These are phyloP conservation scores for Athetis lepigone DNA, from an alignment of 2,888 invertebrate species.

Conservation along the genomic window DNA sequence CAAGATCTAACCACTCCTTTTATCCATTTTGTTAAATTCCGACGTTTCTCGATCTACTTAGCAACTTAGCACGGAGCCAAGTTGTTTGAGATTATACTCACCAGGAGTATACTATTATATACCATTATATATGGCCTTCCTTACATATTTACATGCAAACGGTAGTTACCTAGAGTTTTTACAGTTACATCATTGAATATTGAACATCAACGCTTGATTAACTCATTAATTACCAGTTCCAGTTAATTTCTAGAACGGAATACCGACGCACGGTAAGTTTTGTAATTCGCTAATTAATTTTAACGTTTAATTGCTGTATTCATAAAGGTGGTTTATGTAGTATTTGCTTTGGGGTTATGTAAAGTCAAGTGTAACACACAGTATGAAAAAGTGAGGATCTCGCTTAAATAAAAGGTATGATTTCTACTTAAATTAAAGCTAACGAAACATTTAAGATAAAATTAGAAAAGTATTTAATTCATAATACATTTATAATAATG, in stretches of 20 bases:
- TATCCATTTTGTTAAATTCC: not conserved
- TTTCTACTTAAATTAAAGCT: too few species aligned
- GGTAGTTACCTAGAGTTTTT: slow-evolving; percentile 38
- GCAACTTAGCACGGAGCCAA: too few species aligned
- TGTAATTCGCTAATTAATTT: slow-evolving; percentile 43
- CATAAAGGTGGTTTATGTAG: not conserved
- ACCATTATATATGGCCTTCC: slow-evolving; percentile 10
- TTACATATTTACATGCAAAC: slow-evolving; percentile 16
- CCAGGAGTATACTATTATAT: slow-evolving; percentile 5
- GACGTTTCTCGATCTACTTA: not conserved
- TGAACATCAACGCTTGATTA: slow-evolving; percentile 75
- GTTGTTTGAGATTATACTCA: not conserved
- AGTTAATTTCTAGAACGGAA: slow-evolving; percentile 70
- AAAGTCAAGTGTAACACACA: not conserved
- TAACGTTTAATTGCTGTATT: slow-evolving; percentile 11
- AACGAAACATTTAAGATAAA: too few species aligned
- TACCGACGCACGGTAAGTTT: slow-evolving; percentile 39
- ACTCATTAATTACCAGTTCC: slow-evolving; percentile 69
- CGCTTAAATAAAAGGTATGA: too few species aligned
- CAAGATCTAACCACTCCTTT: not conserved
- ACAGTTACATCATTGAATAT: slow-evolving; percentile 67
- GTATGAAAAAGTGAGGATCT: not conserved
- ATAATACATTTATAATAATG: too few species aligned
- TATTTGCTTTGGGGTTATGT: slow-evolving; percentile 2
- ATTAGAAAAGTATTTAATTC: too few species aligned